phyloP scores from a whole-genome alignment of 2,113 vertebrate genomes.

The Herpetotheres cachinnans region DNA sequence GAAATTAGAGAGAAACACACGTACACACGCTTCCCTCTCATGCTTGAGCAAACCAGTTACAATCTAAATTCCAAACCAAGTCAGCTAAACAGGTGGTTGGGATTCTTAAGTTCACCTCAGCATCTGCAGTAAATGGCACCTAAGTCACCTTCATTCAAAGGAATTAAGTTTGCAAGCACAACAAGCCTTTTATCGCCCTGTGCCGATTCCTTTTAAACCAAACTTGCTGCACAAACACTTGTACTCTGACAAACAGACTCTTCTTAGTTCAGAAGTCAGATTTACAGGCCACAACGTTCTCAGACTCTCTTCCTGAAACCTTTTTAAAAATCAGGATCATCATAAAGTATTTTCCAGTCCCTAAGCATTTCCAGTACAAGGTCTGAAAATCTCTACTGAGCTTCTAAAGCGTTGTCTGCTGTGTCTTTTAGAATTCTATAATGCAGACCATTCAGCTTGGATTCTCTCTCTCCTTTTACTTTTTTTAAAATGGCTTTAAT shows the following conservation, averaged over 20 bases:
- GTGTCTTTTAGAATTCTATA: background rate
- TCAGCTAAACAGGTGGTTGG: background rate
- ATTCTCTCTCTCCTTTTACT: background rate
- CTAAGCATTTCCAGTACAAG: background rate
- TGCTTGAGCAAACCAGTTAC: conserved; percentile 19
- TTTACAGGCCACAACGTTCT: background rate
- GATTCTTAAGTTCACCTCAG: conserved; percentile 10
- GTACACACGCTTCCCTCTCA: conserved; percentile 35
- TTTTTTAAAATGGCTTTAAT: conserved; percentile 29
- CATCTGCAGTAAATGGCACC: conserved; percentile 23
- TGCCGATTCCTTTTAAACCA: background rate
- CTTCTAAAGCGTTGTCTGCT: background rate
- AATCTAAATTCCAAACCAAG: conserved; percentile 23
- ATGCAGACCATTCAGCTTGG: conserved; percentile 10
- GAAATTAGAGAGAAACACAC: conserved; percentile 37
- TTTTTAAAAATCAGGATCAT: background rate
- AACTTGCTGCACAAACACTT: background rate
- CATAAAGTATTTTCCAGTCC: background rate
- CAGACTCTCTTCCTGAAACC: background rate
- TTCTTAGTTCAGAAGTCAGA: background rate
- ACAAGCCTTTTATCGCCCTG: background rate
- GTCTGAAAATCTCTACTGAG: background rate
- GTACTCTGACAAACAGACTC: background rate
- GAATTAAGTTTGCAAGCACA: background rate
- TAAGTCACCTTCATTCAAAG: background rate